These are phyloP conservation scores for Sarcophaga bullata DNA, from an alignment of 1,140 invertebrate genomes.

Conservation along the genomic window DNA sequence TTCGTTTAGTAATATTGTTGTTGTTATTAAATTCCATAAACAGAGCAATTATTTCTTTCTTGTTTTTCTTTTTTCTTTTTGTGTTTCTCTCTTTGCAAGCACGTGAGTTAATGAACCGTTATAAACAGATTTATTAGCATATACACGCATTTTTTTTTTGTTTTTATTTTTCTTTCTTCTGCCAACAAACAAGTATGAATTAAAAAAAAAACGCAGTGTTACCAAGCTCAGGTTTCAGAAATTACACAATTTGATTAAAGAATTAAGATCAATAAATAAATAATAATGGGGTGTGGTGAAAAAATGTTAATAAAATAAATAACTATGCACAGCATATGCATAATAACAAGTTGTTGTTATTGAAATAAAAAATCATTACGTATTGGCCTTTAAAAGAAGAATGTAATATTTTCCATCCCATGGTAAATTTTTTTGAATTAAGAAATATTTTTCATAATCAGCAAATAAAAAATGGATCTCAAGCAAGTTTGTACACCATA, in stretches of 20 bases:
- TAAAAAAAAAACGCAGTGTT: constrained; percentile 2
- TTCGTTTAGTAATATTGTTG: background rate
- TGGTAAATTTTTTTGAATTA: no score
- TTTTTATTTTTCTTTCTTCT: background rate
- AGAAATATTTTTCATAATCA: no score
- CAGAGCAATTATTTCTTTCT: background rate
- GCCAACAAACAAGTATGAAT: background rate
- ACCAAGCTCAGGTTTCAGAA: background rate
- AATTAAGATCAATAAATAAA: background rate
- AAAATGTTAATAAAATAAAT: no score
- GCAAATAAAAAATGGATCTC: no score
- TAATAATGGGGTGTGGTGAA: background rate
- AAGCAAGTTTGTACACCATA: no score
- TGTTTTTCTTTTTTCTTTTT: background rate
- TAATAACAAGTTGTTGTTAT: no score
- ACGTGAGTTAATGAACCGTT: constrained; percentile 34
- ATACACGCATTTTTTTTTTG: background rate
- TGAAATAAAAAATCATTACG: no score
- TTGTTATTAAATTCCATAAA: no score
- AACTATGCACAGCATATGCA: no score
- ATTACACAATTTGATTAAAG: background rate
- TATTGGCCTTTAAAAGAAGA: no score
- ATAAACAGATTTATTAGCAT: background rate
- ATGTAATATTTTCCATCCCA: no score
- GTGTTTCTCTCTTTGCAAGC: background rate